A percentile compares a stretch with the other conserved stretches of the same genome.
Conservation (phyloP, 2,797 vertebrate species). For the Threskiornis aethiopicus region DNA sequence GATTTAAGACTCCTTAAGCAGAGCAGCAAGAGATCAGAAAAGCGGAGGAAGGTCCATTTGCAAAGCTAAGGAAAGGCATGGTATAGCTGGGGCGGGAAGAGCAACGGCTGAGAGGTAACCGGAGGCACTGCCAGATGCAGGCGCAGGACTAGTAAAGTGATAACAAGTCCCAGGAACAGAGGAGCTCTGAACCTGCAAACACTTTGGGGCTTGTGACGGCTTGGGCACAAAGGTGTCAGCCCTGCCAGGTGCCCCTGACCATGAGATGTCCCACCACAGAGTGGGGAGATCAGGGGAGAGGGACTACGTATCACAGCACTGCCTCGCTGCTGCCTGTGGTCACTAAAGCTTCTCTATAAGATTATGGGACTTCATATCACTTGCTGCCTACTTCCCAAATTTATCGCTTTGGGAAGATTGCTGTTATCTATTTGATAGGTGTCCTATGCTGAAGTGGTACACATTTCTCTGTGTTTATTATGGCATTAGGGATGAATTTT, state of each 20-base stretch:
- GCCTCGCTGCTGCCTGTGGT: neutral
- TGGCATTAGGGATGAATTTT: neutral
- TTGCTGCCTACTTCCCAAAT: neutral
- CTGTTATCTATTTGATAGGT: neutral
- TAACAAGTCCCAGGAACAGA: neutral
- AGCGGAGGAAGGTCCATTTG: neutral
- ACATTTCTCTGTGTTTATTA: neutral
- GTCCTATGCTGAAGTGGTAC: neutral
- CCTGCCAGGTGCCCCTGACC: neutral
- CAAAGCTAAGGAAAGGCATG: neutral
- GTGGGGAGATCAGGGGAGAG: neutral
- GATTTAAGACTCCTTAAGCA: neutral
- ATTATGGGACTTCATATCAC: neutral
- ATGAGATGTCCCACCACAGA: neutral
- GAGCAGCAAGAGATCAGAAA: neutral
- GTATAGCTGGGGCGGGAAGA: neutral
- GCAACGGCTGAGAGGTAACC: neutral
- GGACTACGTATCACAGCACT: rapidly evolving
- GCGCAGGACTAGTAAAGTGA: neutral
- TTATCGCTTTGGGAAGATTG: neutral
- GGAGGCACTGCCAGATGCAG: neutral
- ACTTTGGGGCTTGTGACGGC: neutral
- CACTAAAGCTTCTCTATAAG: neutral
- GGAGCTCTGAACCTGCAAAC: neutral
- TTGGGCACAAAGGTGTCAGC: neutral